Evolutionary conservation across 2,113 vertebrate genomes (phyloP), one percentile per base, ranked within the genome.

Genomic region (Carettochelys insculpta): DNA sequence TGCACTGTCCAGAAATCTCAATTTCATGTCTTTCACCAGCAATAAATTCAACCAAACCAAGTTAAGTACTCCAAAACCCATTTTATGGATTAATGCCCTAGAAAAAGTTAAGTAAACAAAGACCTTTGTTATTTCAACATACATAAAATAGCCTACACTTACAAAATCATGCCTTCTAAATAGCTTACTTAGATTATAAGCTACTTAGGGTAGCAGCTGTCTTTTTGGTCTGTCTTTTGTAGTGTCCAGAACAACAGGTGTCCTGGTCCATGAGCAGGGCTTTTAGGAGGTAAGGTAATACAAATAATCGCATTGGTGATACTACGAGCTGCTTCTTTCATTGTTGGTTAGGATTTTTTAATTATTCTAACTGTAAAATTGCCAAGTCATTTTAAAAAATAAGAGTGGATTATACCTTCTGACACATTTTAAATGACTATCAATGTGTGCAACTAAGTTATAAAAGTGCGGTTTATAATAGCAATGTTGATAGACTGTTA

Each of bases 381-480:
- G 43, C 17, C 77, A 91, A 73, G 52, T 84, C 56, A 77, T 94
- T 82, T n/a, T n/a, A n/a, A 92, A 90, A 93, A 94, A 29, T 48
- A 11, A 76, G 38, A 38, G 77, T 79, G 94, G 91, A 91, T 50
- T 3, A n/a, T 71, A 87, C 54, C 78, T 61, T 95, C 93, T 68
- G 80, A 86, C 90, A 92, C 31, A 83, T 58, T 50, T 38, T 48
- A 48, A 91, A 80, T 52, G 88, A 88, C 19, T 90, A 88, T 31
- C 56, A 91, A 92, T 20, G 68, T 45, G 81, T 75, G 78, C 65
- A 88, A 88, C 29, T 54, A 79, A 50, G 85, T 83, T 88, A 87
- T 81, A 96, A 95, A 95, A 61, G 91, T 73, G 78, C 90, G 89
- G 82, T 92, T 95, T 95, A 84, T 89, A 95, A 95, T 75, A 83